Base-by-base conservation (phyloP, 2,888 invertebrate species). In the Argynnis bischoffii region DNA sequence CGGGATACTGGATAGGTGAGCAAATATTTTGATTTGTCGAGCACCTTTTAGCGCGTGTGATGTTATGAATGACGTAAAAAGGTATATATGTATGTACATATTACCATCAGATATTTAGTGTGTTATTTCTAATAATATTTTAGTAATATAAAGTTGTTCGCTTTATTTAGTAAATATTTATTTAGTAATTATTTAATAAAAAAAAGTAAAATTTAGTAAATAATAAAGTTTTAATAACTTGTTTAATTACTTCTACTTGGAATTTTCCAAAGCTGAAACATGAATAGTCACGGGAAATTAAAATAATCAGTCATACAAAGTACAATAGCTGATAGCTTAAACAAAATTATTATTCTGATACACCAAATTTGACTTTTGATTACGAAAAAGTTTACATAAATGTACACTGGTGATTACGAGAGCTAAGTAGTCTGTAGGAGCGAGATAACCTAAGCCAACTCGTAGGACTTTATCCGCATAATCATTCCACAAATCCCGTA, bases 401-500 rank as follows among this genome's bases (percentile, higher is more conserved):
- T 64, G 69, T 64, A 69, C 70, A 69, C 11, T 67, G 50, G 64
- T 56, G 72, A 66, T 72, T 71, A 71, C 64, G 47, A 59, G 59
- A 59, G 48, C 64, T 56, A 41, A 64, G 73, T 74, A 77, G 83
- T 80, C 87, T 88, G 88, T 79, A 79, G 69, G 77, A 76, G 69
- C 72, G 71, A 84, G 90, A 89, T 90, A 90, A 83, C 82, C 80
- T 75, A 76, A 69, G 74, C 75, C 75, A 66, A 68, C 63, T 66
- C 70, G 78, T 78, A 75, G 76, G 76, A 77, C 77, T 75, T 76
- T 79, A 84, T 83, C 82, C 77, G 82, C 83, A 78, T 86, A 88
- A 88, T 90, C 90, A 89, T 88, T 83, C 88, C 85, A 76, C 86
- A 90, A 91, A 91, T 89, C 90, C 91, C 80, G 82, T 85, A 90